phyloP scores from a whole-genome alignment of 30 jellyfish, hydroid and myxozoan genomes.

The Catostylus mosaicus region DNA sequence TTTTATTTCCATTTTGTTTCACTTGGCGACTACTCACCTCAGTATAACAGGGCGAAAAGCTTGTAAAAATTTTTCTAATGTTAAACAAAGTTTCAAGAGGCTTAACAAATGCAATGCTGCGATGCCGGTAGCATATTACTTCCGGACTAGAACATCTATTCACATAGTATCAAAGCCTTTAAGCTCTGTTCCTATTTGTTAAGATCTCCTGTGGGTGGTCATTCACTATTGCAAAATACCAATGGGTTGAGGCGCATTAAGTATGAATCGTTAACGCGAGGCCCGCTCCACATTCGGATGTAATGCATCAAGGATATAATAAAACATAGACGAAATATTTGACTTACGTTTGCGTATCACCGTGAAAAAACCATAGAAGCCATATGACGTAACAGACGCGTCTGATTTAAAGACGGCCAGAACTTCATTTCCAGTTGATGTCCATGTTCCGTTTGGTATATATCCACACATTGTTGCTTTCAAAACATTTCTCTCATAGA shows the following conservation, averaged over 20 bases:
- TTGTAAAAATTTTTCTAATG: too few species aligned
- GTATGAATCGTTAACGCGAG: background rate
- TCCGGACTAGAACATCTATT: too few species aligned
- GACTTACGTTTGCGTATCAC: background rate
- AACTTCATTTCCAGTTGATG: slow-evolving; percentile 1
- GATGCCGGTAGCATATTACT: too few species aligned
- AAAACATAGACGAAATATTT: background rate
- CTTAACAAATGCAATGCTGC: too few species aligned
- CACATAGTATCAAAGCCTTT: too few species aligned
- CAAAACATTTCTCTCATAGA: background rate
- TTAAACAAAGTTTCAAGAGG: too few species aligned
- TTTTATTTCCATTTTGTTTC: too few species aligned
- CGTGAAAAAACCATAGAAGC: background rate
- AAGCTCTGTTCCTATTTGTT: background rate
- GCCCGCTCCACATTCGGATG: background rate
- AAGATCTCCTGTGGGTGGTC: background rate
- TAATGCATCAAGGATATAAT: background rate
- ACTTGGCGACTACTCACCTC: too few species aligned
- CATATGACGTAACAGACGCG: background rate
- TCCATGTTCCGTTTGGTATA: background rate
- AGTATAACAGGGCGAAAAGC: too few species aligned
- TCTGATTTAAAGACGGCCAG: background rate
- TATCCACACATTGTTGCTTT: slow-evolving; percentile 18
- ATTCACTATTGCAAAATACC: background rate
- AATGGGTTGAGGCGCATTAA: background rate